These are phyloP conservation scores for Diachasma alloeum DNA, from an alignment of 1,140 invertebrate genomes.

Conservation along the genomic window DNA sequence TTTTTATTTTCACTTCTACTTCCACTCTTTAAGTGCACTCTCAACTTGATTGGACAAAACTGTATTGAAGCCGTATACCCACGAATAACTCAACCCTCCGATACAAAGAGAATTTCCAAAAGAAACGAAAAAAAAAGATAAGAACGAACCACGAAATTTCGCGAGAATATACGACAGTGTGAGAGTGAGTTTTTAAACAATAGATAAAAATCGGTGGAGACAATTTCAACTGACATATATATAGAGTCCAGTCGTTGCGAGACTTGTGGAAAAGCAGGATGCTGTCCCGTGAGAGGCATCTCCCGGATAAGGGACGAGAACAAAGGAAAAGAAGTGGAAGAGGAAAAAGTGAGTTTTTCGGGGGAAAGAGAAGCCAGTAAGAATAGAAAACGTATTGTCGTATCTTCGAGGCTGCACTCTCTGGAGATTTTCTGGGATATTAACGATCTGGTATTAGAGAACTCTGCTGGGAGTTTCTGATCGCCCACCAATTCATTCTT, in stretches of 20 bases:
- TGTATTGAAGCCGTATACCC: background rate
- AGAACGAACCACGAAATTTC: background rate
- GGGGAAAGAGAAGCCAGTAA: background rate
- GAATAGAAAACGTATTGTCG: constrained; percentile 14
- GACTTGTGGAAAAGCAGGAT: background rate
- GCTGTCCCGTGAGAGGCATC: constrained; percentile 2
- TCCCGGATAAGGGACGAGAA: background rate
- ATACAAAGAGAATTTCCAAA: no score
- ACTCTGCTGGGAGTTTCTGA: background rate
- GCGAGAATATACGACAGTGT: background rate
- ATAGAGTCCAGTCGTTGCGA: background rate
- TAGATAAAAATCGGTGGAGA: background rate
- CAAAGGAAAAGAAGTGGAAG: background rate
- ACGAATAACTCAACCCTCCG: background rate
- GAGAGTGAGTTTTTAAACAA: background rate
- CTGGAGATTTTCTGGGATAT: background rate
- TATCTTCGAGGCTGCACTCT: constrained; percentile 7
- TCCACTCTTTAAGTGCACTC: background rate
- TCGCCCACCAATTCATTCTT: background rate
- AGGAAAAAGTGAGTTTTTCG: background rate
- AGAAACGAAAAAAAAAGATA: background rate
- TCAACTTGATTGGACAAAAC: background rate
- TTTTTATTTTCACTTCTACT: background rate
- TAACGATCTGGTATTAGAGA: constrained; percentile 12
- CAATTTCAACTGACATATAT: background rate